These are phyloP conservation scores for Myotis daubentonii DNA, from an alignment of 2,797 vertebrate species.

Conservation along the genomic window DNA sequence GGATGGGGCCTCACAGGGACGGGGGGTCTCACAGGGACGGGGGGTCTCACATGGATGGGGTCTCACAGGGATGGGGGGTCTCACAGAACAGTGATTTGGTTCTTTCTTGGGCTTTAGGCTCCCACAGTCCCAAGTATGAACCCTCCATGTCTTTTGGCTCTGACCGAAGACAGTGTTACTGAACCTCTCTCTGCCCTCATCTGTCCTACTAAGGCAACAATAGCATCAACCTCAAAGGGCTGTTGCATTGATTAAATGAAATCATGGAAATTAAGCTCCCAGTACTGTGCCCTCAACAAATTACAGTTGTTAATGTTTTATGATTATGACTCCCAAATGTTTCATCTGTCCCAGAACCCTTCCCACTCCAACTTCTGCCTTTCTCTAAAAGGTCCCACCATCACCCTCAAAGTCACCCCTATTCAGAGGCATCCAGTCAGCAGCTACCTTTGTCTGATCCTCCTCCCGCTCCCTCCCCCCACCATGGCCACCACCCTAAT, in stretches of 20 bases:
- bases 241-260: not conserved
- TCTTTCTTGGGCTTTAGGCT: not conserved
- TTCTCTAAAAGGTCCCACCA: not conserved
- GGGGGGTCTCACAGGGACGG: no score
- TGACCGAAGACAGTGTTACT: not conserved
- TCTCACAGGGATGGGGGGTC: not conserved
- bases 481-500: not conserved
- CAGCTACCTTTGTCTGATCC: not conserved
- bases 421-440: not conserved
- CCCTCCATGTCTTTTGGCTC: not conserved
- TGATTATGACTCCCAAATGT: constrained; percentile 17
- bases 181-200: not conserved
- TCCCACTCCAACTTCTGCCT: not conserved
- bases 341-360: not conserved
- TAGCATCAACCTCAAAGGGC: not conserved
- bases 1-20: no score
- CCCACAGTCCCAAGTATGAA: not conserved
- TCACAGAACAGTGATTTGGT: not conserved
- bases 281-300: not conserved
- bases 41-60: not conserved
- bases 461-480: rapidly evolving
- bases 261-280: not conserved
- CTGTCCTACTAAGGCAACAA: not conserved
- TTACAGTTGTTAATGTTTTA: not conserved
- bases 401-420: not conserved